These are phyloP conservation scores for Cyclargus thomasi DNA, from an alignment of 1,140 invertebrate species.

Conservation along the genomic window DNA sequence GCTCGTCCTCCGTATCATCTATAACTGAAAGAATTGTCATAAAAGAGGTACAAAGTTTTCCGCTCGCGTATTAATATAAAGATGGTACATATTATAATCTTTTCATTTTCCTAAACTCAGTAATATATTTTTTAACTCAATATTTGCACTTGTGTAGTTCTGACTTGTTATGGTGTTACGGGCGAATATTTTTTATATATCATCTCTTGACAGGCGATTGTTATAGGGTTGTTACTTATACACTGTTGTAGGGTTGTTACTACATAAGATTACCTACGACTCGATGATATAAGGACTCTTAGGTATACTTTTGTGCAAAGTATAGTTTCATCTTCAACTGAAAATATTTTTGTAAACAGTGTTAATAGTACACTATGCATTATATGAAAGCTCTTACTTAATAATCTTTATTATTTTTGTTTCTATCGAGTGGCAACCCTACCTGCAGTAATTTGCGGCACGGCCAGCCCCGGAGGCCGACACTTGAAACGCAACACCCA, in stretches of 20 bases:
- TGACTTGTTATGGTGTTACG: neutral
- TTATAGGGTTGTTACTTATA: constrained; percentile 6
- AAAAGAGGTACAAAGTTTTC: no score
- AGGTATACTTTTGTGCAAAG: no score
- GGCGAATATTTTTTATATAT: constrained; percentile 5
- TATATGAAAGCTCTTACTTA: neutral
- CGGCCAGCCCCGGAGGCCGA: constrained; percentile 6
- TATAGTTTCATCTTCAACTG: no score
- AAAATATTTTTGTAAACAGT: no score
- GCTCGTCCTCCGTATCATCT: no score
- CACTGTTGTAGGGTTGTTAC: neutral
- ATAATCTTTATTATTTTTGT: neutral
- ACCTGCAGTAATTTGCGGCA: neutral
- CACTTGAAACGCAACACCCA: constrained; percentile 1
- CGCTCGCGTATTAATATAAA: no score
- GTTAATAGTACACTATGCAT: no score
- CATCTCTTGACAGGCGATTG: constrained; percentile 5
- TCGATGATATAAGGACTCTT: no score
- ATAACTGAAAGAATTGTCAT: no score
- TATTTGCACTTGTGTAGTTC: neutral
- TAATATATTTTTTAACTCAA: no score
- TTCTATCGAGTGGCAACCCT: neutral
- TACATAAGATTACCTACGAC: neutral
- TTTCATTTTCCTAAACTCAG: no score
- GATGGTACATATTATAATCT: no score